Percentiles rank a stretch among this genome's conserved stretches.
phyloP scores from a whole-genome alignment of 1,140 invertebrate genomes.

The Hormaphis cornu region DNA sequence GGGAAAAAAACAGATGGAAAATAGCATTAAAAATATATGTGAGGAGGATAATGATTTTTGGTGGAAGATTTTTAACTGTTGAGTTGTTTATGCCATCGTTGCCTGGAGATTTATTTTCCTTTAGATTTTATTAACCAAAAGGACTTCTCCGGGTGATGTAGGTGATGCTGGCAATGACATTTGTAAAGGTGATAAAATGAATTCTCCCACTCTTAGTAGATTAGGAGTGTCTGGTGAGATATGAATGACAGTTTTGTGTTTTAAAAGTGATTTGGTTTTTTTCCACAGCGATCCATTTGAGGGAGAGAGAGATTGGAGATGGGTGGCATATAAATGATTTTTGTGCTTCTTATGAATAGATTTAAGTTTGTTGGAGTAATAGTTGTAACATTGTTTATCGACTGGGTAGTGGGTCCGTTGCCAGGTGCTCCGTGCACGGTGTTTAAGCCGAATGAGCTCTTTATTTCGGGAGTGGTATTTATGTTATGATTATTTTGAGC shows the following conservation, averaged over 20 bases:
- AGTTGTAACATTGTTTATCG: not conserved
- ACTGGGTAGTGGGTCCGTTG: not conserved
- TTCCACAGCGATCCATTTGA: not conserved
- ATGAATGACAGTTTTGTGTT: not conserved
- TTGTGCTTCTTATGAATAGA: not conserved
- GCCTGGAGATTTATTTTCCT: slow-evolving; percentile 5
- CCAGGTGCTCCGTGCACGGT: not conserved
- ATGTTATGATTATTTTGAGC: not conserved
- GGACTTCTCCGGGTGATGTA: not conserved
- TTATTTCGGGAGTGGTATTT: not conserved
- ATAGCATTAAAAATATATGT: slow-evolving; percentile 20
- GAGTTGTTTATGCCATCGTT: slow-evolving; percentile 6
- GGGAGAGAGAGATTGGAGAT: slow-evolving; percentile 1
- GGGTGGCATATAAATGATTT: not conserved
- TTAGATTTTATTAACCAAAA: not conserved
- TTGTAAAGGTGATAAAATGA: not conserved
- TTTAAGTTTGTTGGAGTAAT: not conserved
- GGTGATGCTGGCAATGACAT: not conserved
- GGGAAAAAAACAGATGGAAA: not conserved
- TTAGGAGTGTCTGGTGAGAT: not conserved
- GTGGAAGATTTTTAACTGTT: slow-evolving; percentile 9
- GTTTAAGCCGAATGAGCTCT: not conserved
- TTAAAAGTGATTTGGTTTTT: slow-evolving; percentile 13
- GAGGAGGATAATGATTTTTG: slow-evolving; percentile 4
- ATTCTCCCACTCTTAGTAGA: not conserved